Base-by-base conservation (phyloP, 2,797 vertebrate species). In the Triplophysa bombifrons region DNA sequence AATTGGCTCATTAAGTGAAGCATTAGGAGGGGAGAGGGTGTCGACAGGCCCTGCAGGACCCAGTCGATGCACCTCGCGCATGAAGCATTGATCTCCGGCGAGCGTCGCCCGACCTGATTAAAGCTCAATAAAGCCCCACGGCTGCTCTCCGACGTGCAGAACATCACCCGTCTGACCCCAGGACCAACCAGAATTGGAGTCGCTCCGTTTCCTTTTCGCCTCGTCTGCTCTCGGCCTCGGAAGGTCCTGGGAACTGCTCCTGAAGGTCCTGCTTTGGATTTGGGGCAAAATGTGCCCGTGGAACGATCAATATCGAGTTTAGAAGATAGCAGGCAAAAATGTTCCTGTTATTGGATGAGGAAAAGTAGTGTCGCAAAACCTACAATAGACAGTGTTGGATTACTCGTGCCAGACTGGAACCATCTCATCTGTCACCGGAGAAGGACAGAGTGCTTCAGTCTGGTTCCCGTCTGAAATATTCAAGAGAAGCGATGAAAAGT, bases 1-100 rank as follows among this genome's bases (percentile, higher is more conserved):
- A 94, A 94, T 93, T 94, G 93, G 92, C 93, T 94, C 93, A 93
- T 94, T 94, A 94, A 92, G 91, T 88, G 90, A 91, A 92, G 92
- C 92, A 92, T 94, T 93, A 93, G 93, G 92, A 91, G 91, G 89
- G 88, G 90, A 91, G 87, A 90, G 90, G 88, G 89, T 88, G 90
- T 88, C 88, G 87, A 92, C 91, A 90, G 91, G 91, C 90, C 91
- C 93, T 91, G 89, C 76, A 86, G 84, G 86, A 90, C 90, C 91
- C 73, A 92, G 91, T 92, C 92, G 90, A 90, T 93, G 91, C 89
- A 67, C 64, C 64, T 91, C 88, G 89, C 89, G 90, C 91, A 91
- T 90, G 87, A 87, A 92, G 90, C 92, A 94, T 94, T 92, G 93
- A 93, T 94, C 93, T 90, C 88, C 89, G 89, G 89, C 86, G 76